phyloP scores from a whole-genome alignment of 92 coral and sea anemone species.

The Porites evermanni region DNA sequence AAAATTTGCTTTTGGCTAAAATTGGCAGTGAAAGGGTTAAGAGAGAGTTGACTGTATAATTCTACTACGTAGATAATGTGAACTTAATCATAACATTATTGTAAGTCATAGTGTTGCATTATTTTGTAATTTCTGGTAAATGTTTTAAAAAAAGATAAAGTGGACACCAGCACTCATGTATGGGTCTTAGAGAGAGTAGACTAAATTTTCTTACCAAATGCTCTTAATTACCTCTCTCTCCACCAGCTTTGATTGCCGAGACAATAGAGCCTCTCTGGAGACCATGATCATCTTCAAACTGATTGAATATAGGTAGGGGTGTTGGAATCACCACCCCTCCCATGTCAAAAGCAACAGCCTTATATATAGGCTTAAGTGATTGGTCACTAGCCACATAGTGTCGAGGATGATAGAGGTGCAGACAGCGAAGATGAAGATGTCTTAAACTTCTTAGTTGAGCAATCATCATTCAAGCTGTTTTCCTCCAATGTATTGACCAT shows the following conservation, averaged over 20 bases:
- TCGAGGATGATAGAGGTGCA: conserved; percentile 9
- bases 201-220: background rate
- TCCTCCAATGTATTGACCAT: background rate
- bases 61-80: no score
- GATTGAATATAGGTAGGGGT: conserved; percentile 62
- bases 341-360: conserved; percentile 97
- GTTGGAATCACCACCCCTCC: conserved; percentile 97
- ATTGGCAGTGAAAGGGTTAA: no score
- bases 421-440: conserved; percentile 24
- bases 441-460: conserved; percentile 14
- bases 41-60: no score
- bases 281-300: conserved; percentile 81
- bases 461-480: conserved; percentile 22
- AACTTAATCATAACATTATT: no score
- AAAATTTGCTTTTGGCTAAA: no score
- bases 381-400: background rate
- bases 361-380: conserved; percentile 53
- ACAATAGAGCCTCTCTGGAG: conserved; percentile 80
- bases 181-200: background rate
- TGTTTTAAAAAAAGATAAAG: no score
- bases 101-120: no score
- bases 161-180: no score
- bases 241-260: conserved; percentile 87
- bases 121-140: no score
- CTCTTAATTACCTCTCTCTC: conserved; percentile 66